Base-by-base conservation (phyloP, 1,140 invertebrate species). In the Argopecten irradians region DNA sequence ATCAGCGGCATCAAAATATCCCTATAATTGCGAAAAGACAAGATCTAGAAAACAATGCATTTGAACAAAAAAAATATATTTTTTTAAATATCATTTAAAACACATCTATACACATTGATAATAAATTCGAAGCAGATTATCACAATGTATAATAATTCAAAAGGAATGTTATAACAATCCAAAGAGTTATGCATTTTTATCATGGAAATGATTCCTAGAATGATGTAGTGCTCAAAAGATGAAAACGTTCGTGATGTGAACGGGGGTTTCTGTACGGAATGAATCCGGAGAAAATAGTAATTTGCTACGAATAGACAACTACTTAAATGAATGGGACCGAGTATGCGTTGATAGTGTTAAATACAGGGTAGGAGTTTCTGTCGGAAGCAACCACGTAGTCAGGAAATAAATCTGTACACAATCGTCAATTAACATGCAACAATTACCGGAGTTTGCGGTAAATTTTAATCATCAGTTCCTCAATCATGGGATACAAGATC, bases 361-460 rank as follows among this genome's bases (percentile, higher is more conserved):
- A 71, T 71, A 71, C 28, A 71, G 22, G 55, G 55, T 71, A 28
- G 28, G 1, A 22, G n/a, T 71, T 71, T 71, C 1, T 71, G 55
- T 71, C 55, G 55, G 55, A 28, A 71, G 28, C 55, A 71, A 0
- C 5, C 55, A 71, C 22, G 55, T 71, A 71, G n/a, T 71, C 55
- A 71, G n/a, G 22, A 71, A 71, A 71, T 71, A 71, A 71, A 71
- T 71, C 55, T 71, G 28, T 71, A 71, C 55, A 71, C 2, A 71
- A 71, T 71, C 22, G 55, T 1, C 55, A 71, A 71, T 71, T 71
- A 71, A 71, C 55, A 71, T 71, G 55, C 55, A 71, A 71, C 55
- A 71, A 71, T 71, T 71, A 71, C 55, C 55, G 55, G n/a, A 22
- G 55, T 71, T 71, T 71, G 55, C 55, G 22, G 55, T 71, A 28